These are phyloP conservation scores for Leucophenga maculata DNA, from an alignment of 2,888 invertebrate species.

Conservation along the genomic window DNA sequence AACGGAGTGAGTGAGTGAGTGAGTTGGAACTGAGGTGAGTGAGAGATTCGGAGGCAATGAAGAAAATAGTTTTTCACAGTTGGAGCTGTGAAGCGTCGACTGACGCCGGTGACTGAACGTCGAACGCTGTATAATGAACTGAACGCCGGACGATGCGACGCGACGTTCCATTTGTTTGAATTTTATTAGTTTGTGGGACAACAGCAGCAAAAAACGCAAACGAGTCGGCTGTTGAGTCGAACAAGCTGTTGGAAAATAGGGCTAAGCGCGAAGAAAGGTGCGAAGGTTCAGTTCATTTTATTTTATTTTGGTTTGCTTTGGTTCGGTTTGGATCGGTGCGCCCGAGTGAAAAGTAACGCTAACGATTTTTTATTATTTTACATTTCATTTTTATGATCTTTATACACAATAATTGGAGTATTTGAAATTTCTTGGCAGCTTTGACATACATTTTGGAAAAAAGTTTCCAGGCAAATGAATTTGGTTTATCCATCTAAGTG, in stretches of 20 bases:
- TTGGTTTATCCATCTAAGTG: no score
- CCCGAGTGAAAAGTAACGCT: conserved; percentile 19
- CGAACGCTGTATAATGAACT: not conserved
- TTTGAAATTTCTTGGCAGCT: no score
- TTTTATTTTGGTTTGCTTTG: not conserved
- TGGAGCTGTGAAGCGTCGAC: conserved; percentile 17
- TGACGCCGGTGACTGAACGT: not conserved
- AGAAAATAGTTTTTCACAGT: conserved; percentile 47
- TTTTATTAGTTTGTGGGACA: conserved; percentile 30
- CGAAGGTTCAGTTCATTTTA: conserved; percentile 13
- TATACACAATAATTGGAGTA: no score
- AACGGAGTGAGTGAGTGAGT: not conserved
- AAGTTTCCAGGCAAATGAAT: no score
- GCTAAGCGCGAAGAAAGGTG: conserved; percentile 4
- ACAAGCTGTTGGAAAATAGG: conserved; percentile 11
- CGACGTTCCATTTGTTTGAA: conserved; percentile 31
- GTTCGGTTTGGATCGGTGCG: not conserved
- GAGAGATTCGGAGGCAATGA: conserved; percentile 25
- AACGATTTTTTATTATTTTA: not conserved
- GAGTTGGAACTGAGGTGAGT: not conserved
- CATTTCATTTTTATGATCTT: not conserved
- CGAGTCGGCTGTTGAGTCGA: not conserved
- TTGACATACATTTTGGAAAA: no score
- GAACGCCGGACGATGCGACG: not conserved
- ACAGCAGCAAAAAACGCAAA: not conserved